Evolutionary conservation across 2,797 vertebrate species (phyloP), one percentile per base, ranked within the genome.

Genomic region (Meriones psammophilus): DNA sequence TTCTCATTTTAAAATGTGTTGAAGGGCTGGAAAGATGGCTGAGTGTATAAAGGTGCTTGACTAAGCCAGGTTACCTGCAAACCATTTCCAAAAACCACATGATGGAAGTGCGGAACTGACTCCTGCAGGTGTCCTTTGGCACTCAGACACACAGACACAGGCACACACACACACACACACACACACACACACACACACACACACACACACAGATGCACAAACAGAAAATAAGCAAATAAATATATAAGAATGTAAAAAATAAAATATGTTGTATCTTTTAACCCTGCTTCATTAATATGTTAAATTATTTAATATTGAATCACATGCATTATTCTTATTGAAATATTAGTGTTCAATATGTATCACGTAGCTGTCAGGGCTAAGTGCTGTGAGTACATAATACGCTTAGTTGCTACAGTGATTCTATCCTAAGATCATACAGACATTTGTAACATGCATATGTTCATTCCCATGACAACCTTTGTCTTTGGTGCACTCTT

Each of bases 351-450:
- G 56, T 78, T 88, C 87, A 83, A 94, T 58, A 58, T 83, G 13
- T 22, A 96, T 73, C 18, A 90, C n/a, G 85, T 94, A 92, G 92
- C 58, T 68, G 71, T 50, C 33, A 28, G 88, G 46, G 50, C 9
- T 89, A 91, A 89, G 30, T 66, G 6, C 79, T 95, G 0, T 74
- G 87, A 92, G 24, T 20, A 80, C 28, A 50, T 58, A 89, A 78
- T 58, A 77, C 39, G 14, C 33, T 81, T 88, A 76, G 69, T 89
- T 30, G 71, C 73, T 56, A 50, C 3, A 46, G 3, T 71, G 4
- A 69, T 96, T 91, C 86, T 87, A 66, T 94, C 89, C 58, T 64
- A 79, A 87, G 86, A 76, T 15, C 4, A 95, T 86, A 86, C 74
- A 13, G 7, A 0, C 30, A 66, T 74, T 42, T 68, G 42, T 18